Base-by-base conservation (phyloP, 2,888 invertebrate species). In the Drosophila heteroneura region DNA sequence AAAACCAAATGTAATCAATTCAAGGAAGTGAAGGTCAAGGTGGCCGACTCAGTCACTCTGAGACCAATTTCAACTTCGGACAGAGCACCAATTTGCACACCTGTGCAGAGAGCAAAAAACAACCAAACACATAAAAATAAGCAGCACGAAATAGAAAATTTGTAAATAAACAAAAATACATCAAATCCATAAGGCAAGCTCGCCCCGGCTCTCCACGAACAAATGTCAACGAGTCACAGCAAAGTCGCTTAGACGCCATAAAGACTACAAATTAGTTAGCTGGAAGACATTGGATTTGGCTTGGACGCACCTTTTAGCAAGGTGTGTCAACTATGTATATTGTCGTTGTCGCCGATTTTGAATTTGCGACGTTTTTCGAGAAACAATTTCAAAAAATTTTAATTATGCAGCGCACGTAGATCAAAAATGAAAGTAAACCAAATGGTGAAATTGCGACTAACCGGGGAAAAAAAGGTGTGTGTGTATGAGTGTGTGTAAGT, bases 341-440 rank as follows among this genome's bases (percentile, higher is more conserved):
- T 59, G 56, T 28, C 26, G 22, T 16, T 33, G 53, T 54, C 44
- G 44, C 54, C 53, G 70, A 56, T 75, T 81, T 79, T 70, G 70
- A 59, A 79, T 81, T 79, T 67, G 79, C 81, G 78, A 81, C 70
- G 74, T 47, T 68, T 80, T 79, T 67, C 71, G 75, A 79, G 75
- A 79, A 78, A 78, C 66, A 63, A 79, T 80, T 79, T 80, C 51
- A 79, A 73, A 68, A n/a, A 58, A 60, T 81, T 77, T 87, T 82
- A 79, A 87, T 87, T 89, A 85, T 85, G 87, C 85, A 66, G 68
- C 53, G 79, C 85, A 85, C 89, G 85, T 85, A 82, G 83, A 74
- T 79, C 89, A 85, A 82, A 85, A 85, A 85, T 85, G 85, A 85
- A 85, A 85, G 85, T 85, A 84, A 87, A 74, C 83, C 79, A 72